Conservation (phyloP, 2,888 invertebrate genomes). For the Eristalis pertinax region DNA sequence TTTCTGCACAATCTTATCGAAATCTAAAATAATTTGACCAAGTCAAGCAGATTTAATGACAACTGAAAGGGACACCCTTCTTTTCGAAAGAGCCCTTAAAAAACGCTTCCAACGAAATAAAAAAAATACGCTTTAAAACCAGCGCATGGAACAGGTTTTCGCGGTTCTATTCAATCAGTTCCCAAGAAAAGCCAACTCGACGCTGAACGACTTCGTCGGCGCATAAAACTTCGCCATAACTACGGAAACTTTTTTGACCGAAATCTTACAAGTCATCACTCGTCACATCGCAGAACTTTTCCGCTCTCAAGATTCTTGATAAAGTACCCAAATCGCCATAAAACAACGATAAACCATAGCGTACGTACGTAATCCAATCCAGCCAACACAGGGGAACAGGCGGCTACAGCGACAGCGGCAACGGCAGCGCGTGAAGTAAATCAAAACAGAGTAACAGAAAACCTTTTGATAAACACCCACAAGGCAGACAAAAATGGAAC, state of each 20-base stretch:
- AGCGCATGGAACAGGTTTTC: background rate
- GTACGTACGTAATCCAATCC: constrained; percentile 17
- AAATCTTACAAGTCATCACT: background rate
- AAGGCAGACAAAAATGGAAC: background rate
- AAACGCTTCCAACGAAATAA: no score
- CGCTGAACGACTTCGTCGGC: background rate
- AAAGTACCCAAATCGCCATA: constrained; percentile 6
- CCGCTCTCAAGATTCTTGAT: background rate
- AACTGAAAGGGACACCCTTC: no score
- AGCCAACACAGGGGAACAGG: constrained; percentile 5
- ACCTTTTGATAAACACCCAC: constrained; percentile 13
- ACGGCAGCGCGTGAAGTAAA: background rate
- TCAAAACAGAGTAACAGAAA: constrained; percentile 31
- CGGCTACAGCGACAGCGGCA: no score
- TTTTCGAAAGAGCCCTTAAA: no score
- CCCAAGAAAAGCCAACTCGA: background rate
- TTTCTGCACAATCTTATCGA: no score
- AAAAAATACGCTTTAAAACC: no score
- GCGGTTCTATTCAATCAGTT: background rate
- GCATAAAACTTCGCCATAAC: background rate
- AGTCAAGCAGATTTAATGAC: no score
- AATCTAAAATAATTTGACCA: no score
- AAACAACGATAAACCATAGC: background rate
- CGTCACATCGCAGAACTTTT: background rate
- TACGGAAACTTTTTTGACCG: constrained; percentile 1